Conservation (phyloP, 2,797 vertebrate genomes). For the Megalops cyprinoides region DNA sequence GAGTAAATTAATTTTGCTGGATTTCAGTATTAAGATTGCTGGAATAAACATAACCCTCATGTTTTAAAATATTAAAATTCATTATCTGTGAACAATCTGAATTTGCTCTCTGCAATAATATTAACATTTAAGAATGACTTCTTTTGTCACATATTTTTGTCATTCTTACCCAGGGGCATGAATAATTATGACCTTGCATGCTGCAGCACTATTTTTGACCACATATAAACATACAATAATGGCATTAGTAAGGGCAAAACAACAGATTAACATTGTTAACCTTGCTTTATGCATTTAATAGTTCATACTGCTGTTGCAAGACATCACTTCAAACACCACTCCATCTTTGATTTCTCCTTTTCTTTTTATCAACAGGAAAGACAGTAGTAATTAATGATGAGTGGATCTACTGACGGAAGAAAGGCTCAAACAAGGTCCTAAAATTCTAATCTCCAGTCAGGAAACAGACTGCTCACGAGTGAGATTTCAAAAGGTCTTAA, state of each 20-base stretch:
- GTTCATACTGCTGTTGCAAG: not conserved
- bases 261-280: constrained; percentile 27
- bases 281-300: not conserved
- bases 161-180: no score
- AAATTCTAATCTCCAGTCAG: not conserved
- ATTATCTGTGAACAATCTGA: no score
- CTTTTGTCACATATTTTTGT: no score
- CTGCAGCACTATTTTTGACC: not conserved
- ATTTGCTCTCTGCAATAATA: no score
- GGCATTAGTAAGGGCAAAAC: constrained; percentile 6
- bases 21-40: no score
- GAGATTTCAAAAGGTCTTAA: constrained; percentile 23
- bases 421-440: constrained; percentile 8
- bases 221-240: not conserved
- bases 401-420: constrained; percentile 4
- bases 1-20: no score
- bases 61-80: no score
- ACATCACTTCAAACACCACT: not conserved
- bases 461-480: not conserved
- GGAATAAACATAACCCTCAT: no score
- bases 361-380: constrained; percentile 14
- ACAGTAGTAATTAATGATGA: constrained; percentile 25
- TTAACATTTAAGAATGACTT: no score
- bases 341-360: constrained; percentile 13
- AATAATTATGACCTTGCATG: no score